These are phyloP conservation scores for Sebastes kiyomatsui DNA, from an alignment of 2,797 vertebrate species.

Conservation along the genomic window DNA sequence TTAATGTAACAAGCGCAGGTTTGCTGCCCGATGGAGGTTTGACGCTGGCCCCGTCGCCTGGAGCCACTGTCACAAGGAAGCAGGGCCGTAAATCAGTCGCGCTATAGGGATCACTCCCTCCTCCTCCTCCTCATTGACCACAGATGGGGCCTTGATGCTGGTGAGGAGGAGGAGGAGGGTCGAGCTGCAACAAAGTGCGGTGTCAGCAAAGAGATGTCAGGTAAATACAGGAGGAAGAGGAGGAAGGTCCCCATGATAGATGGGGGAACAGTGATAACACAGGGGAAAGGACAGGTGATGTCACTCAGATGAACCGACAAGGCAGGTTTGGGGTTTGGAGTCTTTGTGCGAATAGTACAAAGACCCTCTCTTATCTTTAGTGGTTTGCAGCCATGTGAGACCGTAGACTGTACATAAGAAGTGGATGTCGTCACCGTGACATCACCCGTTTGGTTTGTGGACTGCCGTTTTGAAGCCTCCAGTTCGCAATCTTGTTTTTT, in stretches of 20 bases:
- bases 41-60: neutral
- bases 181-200: neutral
- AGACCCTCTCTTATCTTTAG: neutral
- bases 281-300: neutral
- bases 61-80: slow-evolving; percentile 9
- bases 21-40: slow-evolving; percentile 19
- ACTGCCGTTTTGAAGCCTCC: no score
- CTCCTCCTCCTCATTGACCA: neutral
- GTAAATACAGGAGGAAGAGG: neutral
- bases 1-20: slow-evolving; percentile 46
- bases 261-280: neutral
- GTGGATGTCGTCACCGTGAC: no score
- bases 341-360: neutral
- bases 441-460: no score
- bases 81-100: slow-evolving; percentile 27
- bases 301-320: neutral
- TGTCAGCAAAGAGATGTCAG: slow-evolving; percentile 21
- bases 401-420: no score
- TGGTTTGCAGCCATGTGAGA: neutral
- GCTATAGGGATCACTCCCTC: neutral
- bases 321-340: neutral
- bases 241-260: neutral
- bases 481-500: fast-evolving
- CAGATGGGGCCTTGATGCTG: slow-evolving; percentile 6
- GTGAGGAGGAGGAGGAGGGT: neutral